phyloP scores from a whole-genome alignment of 2,797 vertebrate species.

The Gila robusta region DNA sequence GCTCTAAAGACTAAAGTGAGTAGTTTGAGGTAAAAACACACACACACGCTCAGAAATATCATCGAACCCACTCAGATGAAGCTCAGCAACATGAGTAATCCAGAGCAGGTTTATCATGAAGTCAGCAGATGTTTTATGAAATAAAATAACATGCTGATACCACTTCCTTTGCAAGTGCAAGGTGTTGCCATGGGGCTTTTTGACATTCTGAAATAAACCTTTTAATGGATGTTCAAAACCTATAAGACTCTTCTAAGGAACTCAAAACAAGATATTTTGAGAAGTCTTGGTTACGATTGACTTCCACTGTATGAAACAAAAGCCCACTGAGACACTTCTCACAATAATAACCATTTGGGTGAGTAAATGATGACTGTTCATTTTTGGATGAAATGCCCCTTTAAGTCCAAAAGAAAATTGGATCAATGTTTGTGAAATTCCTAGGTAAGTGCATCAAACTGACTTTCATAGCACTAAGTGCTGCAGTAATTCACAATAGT shows the following conservation, averaged over 20 bases:
- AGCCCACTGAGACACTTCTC: neutral
- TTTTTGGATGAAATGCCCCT: neutral
- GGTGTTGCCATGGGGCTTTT: neutral
- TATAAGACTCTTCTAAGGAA: neutral
- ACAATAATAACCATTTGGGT: neutral
- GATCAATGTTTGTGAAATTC: neutral
- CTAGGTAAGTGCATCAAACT: neutral
- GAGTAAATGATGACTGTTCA: neutral
- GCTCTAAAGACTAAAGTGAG: neutral
- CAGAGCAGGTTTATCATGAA: neutral
- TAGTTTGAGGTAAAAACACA: neutral
- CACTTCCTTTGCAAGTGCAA: neutral
- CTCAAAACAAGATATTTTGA: neutral
- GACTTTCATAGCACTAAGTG: neutral
- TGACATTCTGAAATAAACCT: neutral
- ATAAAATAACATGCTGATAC: neutral
- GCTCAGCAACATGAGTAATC: neutral
- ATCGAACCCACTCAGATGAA: neutral
- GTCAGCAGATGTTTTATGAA: neutral
- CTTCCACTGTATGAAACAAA: neutral
- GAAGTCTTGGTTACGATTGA: neutral
- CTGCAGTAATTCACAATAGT: constrained; percentile 4
- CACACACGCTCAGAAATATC: neutral
- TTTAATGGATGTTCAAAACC: neutral
- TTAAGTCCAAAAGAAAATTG: neutral